Evolutionary conservation across 2,113 vertebrate species (phyloP).

Genomic region (Corvus hawaiiensis): DNA sequence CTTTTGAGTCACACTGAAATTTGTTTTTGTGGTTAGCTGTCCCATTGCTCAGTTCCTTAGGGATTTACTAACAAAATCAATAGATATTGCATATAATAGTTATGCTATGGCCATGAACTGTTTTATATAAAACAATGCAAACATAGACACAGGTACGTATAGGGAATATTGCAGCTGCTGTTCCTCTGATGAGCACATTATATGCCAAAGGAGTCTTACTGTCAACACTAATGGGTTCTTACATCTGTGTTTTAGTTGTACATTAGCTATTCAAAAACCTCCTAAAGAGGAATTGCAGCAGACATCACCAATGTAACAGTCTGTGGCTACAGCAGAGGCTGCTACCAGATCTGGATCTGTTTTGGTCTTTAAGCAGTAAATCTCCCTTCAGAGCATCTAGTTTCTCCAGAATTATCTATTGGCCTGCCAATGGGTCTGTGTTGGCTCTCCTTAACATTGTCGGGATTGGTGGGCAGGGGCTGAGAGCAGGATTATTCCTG

Average conservation of each 20-base stretch:
- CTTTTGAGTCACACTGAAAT: neutral
- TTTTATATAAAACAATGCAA: neutral
- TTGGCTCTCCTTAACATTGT: neutral
- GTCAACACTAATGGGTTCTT: neutral
- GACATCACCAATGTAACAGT: neutral
- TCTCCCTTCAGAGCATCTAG: neutral
- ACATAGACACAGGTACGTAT: neutral
- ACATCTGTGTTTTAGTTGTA: accelerated
- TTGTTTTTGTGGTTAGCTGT: neutral
- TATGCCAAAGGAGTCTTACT: neutral
- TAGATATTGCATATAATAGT: neutral
- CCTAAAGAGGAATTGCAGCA: neutral
- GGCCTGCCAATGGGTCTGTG: neutral
- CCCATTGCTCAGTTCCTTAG: neutral
- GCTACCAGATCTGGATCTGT: neutral
- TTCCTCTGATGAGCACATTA: neutral
- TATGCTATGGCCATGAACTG: neutral
- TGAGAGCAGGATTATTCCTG: neutral
- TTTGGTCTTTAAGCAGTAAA: neutral
- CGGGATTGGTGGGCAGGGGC: accelerated
- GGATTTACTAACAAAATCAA: neutral
- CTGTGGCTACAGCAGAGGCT: neutral
- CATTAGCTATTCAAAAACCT: neutral
- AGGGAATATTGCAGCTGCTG: neutral
- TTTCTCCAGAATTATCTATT: neutral